Base-by-base conservation (phyloP, 1,140 invertebrate genomes). In the Aphaenogaster ashmeadi region DNA sequence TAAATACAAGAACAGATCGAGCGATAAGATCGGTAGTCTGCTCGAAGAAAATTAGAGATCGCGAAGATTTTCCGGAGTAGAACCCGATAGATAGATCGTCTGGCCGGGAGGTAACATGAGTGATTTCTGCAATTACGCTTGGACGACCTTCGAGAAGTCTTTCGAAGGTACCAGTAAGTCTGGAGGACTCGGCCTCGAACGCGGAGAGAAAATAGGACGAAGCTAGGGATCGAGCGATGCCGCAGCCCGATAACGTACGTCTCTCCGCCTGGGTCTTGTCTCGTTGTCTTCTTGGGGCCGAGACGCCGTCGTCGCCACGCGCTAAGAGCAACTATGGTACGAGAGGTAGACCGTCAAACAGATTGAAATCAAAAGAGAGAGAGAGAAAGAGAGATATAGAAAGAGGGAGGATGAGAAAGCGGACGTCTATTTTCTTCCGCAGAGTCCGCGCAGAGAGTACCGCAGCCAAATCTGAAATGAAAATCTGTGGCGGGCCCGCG, bases 391-490 rank as follows among this genome's bases (percentile, higher is more conserved):
- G 56, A n/a, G n/a, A 13, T 50, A 41, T 3, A 52, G 56, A 60
- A 33, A 8, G 80, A n/a, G 41, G 4, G 56, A 44, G 62, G 33
- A 71, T 36, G 56, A 79, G 58, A 72, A 80, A 86, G 67, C 81
- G 81, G 8, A 87, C 88, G 86, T 88, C 86, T 90, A 90, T 91
- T 92, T 92, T 92, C 91, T 91, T 74, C 52, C 54, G 54, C 50
- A 44, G 21, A 41, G 64, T 84, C 69, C 72, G 81, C 89, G 77
- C 74, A 79, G 44, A 54, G 13, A 83, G 75, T 83, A 56, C 72
- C 78, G 54, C 85, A 92, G 89, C 92, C 92, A 92, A 89, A 93
- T 93, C 92, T 93, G 92, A 93, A 93, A 93, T 93, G 92, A 93
- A 93, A 93, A 93, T 93, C 92, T 92, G 92, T 78, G 88, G 91